Conservation (phyloP, 2,797 vertebrate species). For the Dipus sagitta region DNA sequence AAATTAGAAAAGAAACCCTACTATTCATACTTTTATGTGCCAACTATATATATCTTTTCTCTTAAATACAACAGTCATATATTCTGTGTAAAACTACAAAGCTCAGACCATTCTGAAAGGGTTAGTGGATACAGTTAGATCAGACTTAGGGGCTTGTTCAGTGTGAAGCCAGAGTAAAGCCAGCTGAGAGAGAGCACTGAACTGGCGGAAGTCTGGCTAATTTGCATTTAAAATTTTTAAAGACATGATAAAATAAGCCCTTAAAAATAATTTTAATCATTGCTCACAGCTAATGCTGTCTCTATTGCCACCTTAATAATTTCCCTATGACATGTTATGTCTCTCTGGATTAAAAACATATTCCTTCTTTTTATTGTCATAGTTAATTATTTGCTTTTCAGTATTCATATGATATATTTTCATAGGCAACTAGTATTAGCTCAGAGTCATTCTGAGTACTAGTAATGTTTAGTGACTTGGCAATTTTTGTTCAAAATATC, state of each 20-base stretch:
- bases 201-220: conserved; percentile 62
- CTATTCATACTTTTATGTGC: conserved; percentile 32
- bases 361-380: not conserved
- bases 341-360: conserved; percentile 19
- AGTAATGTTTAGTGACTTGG: conserved; percentile 59
- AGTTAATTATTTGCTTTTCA: conserved; percentile 60
- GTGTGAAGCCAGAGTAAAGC: conserved; percentile 50
- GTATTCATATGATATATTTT: conserved; percentile 48
- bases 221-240: conserved; percentile 61
- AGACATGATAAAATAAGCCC: conserved; percentile 41
- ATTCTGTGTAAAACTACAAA: conserved; percentile 61
- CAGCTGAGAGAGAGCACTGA: conserved; percentile 53
- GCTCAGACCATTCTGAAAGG: conserved; percentile 62
- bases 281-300: conserved; percentile 59
- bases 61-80: conserved; percentile 47
- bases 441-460: conserved; percentile 70
- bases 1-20: conserved; percentile 41
- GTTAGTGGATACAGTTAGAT: conserved; percentile 50
- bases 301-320: conserved; percentile 64
- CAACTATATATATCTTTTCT: conserved; percentile 49
- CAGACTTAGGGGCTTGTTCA: conserved; percentile 57
- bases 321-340: conserved; percentile 38
- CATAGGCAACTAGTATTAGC: conserved; percentile 53
- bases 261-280: conserved; percentile 57
- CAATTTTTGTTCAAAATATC: conserved; percentile 57